Conservation (phyloP, 30 jellyfish, hydroid and myxozoan species). For the Hydractinia symbiolongicarpus region DNA sequence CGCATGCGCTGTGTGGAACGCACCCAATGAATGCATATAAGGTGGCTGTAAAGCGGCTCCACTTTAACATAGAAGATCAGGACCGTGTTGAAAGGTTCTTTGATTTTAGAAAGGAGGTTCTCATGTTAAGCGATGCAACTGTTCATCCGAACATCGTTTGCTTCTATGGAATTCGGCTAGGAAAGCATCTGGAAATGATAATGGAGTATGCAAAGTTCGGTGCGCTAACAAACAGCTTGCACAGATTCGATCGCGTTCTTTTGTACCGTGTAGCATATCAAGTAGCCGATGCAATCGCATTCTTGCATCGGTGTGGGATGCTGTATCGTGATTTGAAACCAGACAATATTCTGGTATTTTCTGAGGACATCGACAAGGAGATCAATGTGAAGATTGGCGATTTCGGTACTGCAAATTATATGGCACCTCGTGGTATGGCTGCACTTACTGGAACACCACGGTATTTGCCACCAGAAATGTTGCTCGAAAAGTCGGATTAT, state of each 20-base stretch:
- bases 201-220: conserved; percentile 19
- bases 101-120: conserved; percentile 21
- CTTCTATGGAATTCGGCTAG: conserved; percentile 6
- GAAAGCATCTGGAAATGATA: conserved; percentile 9
- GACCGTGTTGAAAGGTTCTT: conserved; percentile 9
- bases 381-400: conserved; percentile 16
- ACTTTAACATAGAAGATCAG: conserved; percentile 1
- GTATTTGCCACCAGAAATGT: conserved; percentile 22
- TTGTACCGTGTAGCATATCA: conserved; percentile 12
- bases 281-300: conserved; percentile 16
- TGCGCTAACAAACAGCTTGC: neutral
- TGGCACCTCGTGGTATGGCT: conserved; percentile 8
- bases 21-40: neutral
- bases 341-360: conserved; percentile 9
- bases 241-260: conserved; percentile 1
- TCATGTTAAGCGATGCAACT: neutral
- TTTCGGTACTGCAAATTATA: conserved; percentile 29
- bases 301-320: conserved; percentile 1
- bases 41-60: conserved; percentile 15
- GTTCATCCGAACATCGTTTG: conserved; percentile 16
- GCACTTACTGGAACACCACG: conserved; percentile 6
- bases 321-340: conserved; percentile 28
- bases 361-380: neutral
- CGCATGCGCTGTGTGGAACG: conserved; percentile 7
- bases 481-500: neutral